These are phyloP conservation scores for Gulo gulo DNA, from an alignment of 2,113 vertebrate genomes.

Conservation along the genomic window DNA sequence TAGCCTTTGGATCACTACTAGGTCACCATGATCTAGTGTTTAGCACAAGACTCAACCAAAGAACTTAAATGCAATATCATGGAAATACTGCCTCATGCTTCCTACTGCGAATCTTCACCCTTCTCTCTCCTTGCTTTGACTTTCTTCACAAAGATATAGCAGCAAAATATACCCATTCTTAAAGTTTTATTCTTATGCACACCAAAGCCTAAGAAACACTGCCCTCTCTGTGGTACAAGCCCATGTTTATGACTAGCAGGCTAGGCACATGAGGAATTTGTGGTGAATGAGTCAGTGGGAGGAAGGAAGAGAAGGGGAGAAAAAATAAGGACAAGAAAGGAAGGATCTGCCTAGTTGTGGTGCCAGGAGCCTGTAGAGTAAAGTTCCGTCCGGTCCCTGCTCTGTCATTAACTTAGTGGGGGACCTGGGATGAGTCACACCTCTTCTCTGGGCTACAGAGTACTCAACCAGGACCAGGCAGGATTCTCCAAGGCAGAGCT, in stretches of 20 bases:
- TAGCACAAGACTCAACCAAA: background rate
- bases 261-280: background rate
- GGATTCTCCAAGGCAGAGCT: background rate
- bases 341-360: background rate
- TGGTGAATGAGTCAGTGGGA: slow-evolving; percentile 23
- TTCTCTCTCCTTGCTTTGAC: slow-evolving; percentile 8
- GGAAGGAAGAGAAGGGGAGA: background rate
- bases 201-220: background rate
- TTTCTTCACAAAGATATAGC: slow-evolving; percentile 8
- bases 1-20: background rate
- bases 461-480: background rate
- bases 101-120: background rate
- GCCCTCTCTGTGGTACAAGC: background rate
- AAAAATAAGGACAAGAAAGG: slow-evolving; percentile 18
- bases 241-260: background rate
- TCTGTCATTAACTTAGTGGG: background rate
- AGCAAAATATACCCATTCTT: background rate
- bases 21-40: background rate
- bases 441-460: background rate
- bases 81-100: background rate
- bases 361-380: background rate
- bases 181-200: background rate
- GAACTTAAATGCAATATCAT: background rate
- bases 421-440: background rate
- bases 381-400: background rate